Evolutionary conservation across 2,113 vertebrate species (phyloP).

Genomic region (Synchiropus splendidus): DNA sequence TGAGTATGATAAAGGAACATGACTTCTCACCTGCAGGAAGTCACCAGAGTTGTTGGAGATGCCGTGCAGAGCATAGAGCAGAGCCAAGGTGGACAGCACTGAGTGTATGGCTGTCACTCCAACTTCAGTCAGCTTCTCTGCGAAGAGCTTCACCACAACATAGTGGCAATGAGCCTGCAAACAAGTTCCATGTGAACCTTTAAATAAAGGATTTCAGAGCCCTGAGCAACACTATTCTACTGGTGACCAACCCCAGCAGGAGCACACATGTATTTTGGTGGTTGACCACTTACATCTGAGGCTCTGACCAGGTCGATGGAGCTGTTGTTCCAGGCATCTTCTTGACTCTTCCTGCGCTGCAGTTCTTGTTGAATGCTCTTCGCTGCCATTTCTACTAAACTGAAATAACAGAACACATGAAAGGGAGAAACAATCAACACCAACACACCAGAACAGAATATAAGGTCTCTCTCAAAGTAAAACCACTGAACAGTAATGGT

Average conservation of each 20-base stretch:
- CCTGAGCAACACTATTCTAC: too few relatives aligned
- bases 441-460: too few relatives aligned
- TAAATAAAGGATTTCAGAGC: too few relatives aligned
- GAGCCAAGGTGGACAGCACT: conserved; percentile 74
- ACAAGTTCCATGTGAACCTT: too few relatives aligned
- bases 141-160: conserved; percentile 85
- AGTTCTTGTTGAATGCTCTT: conserved; percentile 81
- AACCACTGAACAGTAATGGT: too few relatives aligned
- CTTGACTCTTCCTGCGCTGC: conserved; percentile 72
- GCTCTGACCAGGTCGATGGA: conserved; percentile 88
- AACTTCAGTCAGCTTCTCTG: conserved; percentile 74
- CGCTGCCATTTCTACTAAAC: conserved; percentile 82
- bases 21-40: conserved; percentile 77
- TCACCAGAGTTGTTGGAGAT: conserved; percentile 80
- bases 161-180: conserved; percentile 92
- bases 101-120: conserved; percentile 66
- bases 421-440: not conserved
- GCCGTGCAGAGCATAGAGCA: conserved; percentile 81
- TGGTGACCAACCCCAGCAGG: too few relatives aligned
- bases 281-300: conserved; percentile 72
- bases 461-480: not conserved
- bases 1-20: not conserved
- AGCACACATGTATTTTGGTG: too few relatives aligned
- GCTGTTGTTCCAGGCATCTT: conserved; percentile 91
- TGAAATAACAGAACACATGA: conserved; percentile 40